Percentiles rank a stretch among this genome's conserved stretches.
Evolutionary conservation across 2,113 vertebrate species (phyloP).

Genomic region (Peromyscus californicus): DNA sequence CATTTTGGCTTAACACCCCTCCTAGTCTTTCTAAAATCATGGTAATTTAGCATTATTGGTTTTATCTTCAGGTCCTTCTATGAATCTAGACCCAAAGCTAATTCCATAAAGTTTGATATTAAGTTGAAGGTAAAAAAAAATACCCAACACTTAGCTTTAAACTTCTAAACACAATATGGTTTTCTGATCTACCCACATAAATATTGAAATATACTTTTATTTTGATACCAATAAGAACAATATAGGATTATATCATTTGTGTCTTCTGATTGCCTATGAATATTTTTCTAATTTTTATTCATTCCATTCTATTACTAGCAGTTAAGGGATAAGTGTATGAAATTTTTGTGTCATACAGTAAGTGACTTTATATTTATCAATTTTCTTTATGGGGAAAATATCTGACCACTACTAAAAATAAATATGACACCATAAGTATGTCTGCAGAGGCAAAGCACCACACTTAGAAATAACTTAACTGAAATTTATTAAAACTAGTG

Average conservation of each 20-base stretch:
- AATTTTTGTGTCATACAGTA: not conserved
- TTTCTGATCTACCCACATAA: not conserved
- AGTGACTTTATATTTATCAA: constrained; percentile 36
- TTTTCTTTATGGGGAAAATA: constrained; percentile 26
- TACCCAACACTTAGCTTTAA: not conserved
- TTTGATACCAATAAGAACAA: not conserved
- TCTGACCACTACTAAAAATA: not conserved
- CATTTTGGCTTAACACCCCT: not conserved
- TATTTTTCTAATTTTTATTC: not conserved
- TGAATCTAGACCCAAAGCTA: not conserved
- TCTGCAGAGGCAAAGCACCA: not conserved
- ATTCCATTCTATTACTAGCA: not conserved
- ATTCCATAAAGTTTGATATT: not conserved
- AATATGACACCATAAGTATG: not conserved
- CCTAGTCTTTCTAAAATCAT: not conserved
- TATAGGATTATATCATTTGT: constrained; percentile 3
- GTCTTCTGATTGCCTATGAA: not conserved
- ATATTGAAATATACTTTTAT: not conserved
- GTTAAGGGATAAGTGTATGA: constrained; percentile 2
- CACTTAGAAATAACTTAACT: not conserved
- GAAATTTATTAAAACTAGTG: constrained; percentile 27
- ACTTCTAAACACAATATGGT: not conserved
- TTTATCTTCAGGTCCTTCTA: not conserved
- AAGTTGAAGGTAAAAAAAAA: not conserved
- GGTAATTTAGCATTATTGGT: not conserved